Conservation (phyloP, 2,888 invertebrate species). For the Yponomeuta plumbellus region DNA sequence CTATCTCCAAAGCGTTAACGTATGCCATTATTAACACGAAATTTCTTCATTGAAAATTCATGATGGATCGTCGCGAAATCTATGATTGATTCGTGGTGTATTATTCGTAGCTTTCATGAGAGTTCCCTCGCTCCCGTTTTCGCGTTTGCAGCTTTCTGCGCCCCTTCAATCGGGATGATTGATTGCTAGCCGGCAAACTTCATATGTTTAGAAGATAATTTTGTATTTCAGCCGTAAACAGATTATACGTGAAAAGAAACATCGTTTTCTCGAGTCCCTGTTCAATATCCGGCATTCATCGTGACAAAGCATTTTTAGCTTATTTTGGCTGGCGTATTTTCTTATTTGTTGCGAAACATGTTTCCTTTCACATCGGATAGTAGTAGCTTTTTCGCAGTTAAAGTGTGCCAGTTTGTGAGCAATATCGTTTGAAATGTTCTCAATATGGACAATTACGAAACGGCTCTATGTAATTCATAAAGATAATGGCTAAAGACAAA, state of each 20-base stretch:
- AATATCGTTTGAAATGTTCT: not conserved
- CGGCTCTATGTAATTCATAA: constrained; percentile 38
- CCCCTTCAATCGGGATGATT: constrained; percentile 65
- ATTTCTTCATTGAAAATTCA: constrained; percentile 64
- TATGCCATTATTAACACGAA: constrained; percentile 35
- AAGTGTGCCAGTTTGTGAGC: not conserved
- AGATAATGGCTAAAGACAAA: constrained; percentile 37
- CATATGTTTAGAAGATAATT: constrained; percentile 74
- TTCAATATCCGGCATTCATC: constrained; percentile 44
- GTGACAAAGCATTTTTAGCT: constrained; percentile 49
- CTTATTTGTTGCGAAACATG: constrained; percentile 8
- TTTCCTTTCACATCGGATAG: not conserved
- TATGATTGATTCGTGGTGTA: constrained; percentile 75
- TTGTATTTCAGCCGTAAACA: constrained; percentile 74
- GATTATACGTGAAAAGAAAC: constrained; percentile 71
- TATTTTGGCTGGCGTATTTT: not conserved
- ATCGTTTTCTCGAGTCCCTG: constrained; percentile 39
- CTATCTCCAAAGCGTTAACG: constrained; percentile 20
- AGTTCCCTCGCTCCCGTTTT: constrained; percentile 59
- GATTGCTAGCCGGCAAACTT: constrained; percentile 68
- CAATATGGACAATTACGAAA: constrained; percentile 11
- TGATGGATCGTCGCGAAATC: constrained; percentile 73
- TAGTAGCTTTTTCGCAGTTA: not conserved
- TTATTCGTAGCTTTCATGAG: constrained; percentile 70
- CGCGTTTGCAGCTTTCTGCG: constrained; percentile 62